Evolutionary conservation across 2,113 vertebrate genomes (phyloP).

Genomic region (Melanocharis versteri): DNA sequence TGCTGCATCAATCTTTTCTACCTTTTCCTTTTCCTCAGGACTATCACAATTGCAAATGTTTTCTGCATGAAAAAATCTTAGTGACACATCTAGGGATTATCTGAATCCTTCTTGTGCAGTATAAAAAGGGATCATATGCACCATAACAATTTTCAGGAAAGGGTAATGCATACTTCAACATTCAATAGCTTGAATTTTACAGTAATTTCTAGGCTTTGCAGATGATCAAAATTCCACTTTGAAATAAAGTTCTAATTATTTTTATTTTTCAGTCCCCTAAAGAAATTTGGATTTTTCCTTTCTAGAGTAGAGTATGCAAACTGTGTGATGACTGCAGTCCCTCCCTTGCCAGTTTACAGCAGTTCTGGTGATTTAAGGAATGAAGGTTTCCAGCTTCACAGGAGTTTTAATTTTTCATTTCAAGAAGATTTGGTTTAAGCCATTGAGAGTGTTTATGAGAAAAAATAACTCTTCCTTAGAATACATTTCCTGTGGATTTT

Average conservation of each 20-base stretch:
- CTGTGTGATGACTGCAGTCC: not conserved
- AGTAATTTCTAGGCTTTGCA: not conserved
- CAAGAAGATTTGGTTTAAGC: not conserved
- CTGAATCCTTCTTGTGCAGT: not conserved
- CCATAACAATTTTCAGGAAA: not conserved
- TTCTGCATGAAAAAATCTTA: not conserved
- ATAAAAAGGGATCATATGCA: not conserved
- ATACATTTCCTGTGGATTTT: not conserved
- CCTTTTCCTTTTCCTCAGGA: not conserved
- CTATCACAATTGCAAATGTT: not conserved
- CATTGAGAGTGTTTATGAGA: not conserved
- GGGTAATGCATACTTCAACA: not conserved
- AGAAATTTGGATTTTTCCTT: not conserved
- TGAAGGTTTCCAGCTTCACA: not conserved
- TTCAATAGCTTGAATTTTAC: not conserved
- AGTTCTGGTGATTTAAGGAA: not conserved
- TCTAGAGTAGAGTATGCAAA: not conserved
- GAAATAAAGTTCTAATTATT: not conserved
- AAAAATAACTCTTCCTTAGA: not conserved
- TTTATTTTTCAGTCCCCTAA: not conserved
- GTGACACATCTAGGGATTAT: not conserved
- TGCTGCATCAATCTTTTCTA: not conserved
- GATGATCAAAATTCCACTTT: not conserved
- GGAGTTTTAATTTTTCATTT: not conserved
- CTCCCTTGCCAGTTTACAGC: not conserved